Percentiles rank a stretch among this genome's conserved stretches.
phyloP scores from a whole-genome alignment of 1,140 invertebrate species.

The Zaprionus africanus region DNA sequence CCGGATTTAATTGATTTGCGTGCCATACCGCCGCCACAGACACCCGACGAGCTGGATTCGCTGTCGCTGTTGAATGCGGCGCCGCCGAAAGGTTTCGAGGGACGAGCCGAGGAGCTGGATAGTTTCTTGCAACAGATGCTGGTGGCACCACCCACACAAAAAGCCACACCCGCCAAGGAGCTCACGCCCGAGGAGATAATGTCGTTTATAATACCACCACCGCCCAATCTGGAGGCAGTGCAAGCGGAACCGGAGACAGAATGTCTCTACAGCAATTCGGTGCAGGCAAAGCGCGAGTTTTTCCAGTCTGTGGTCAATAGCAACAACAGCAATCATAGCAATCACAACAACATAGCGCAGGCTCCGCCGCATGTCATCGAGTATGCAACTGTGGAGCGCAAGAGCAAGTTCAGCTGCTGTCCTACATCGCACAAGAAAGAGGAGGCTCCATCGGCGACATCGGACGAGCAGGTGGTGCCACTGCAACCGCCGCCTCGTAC shows the following conservation, averaged over 20 bases:
- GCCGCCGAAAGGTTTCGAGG: constrained; percentile 89
- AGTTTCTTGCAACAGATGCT: constrained; percentile 92
- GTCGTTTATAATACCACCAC: constrained; percentile 92
- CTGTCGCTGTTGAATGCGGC: constrained; percentile 88
- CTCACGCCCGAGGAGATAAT: constrained; percentile 91
- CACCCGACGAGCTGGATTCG: constrained; percentile 90
- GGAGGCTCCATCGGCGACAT: constrained; percentile 27
- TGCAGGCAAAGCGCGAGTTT: constrained; percentile 71
- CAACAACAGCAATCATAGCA: not conserved
- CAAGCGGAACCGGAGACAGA: constrained; percentile 56
- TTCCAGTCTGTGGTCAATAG: constrained; percentile 62
- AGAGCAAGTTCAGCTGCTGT: constrained; percentile 88
- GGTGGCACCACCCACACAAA: constrained; percentile 90
- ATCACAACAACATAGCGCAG: constrained; percentile 13
- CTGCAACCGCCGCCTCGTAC: constrained; percentile 85
- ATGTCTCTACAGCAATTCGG: constrained; percentile 77
- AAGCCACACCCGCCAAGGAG: constrained; percentile 89
- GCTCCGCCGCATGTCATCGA: constrained; percentile 86
- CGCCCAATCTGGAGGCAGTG: constrained; percentile 85
- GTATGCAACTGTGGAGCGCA: constrained; percentile 88
- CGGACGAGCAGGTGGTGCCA: constrained; percentile 17
- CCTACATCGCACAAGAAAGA: constrained; percentile 85
- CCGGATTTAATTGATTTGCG: constrained; percentile 96
- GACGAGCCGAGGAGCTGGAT: constrained; percentile 86
- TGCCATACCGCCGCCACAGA: constrained; percentile 92